Percentiles rank a stretch among this genome's conserved stretches.
phyloP scores from a whole-genome alignment of 2,888 invertebrate genomes.

The Leptopilina myrica region DNA sequence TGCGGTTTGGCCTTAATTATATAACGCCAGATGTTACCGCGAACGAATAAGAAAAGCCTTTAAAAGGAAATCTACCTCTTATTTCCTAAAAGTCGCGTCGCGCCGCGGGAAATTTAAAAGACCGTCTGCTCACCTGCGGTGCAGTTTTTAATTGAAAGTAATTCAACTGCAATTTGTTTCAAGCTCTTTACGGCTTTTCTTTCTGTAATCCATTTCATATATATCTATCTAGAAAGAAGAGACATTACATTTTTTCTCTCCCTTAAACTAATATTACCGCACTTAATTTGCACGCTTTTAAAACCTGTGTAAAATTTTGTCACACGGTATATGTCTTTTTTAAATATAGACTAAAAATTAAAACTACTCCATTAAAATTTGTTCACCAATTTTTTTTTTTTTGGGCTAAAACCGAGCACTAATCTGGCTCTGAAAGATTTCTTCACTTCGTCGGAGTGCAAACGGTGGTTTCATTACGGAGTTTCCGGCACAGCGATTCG shows the following conservation, averaged over 20 bases:
- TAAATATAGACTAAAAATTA: too few species aligned
- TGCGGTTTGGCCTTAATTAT: constrained; percentile 58
- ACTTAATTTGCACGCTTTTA: too few species aligned
- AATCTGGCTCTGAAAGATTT: constrained; percentile 56
- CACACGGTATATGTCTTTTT: too few species aligned
- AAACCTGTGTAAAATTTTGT: too few species aligned
- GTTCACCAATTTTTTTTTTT: too few species aligned
- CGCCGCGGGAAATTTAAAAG: constrained; percentile 55
- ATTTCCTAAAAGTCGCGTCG: constrained; percentile 39
- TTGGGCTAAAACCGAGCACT: constrained; percentile 16
- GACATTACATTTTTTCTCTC: not conserved
- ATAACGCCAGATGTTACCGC: constrained; percentile 59
- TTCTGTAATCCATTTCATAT: constrained; percentile 18
- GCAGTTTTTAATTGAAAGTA: constrained; percentile 58
- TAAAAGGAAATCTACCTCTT: constrained; percentile 53
- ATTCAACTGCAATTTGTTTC: constrained; percentile 30
- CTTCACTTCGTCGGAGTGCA: constrained; percentile 42
- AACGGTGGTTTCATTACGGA: constrained; percentile 55
- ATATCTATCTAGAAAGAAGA: not conserved
- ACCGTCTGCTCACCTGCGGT: constrained; percentile 43
- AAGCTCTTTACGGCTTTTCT: constrained; percentile 16
- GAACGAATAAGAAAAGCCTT: constrained; percentile 55
- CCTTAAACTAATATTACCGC: too few species aligned
- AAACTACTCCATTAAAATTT: too few species aligned
- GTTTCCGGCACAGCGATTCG: constrained; percentile 57